Conservation (phyloP, 1,140 invertebrate species). For the Drosophila trapezifrons region DNA sequence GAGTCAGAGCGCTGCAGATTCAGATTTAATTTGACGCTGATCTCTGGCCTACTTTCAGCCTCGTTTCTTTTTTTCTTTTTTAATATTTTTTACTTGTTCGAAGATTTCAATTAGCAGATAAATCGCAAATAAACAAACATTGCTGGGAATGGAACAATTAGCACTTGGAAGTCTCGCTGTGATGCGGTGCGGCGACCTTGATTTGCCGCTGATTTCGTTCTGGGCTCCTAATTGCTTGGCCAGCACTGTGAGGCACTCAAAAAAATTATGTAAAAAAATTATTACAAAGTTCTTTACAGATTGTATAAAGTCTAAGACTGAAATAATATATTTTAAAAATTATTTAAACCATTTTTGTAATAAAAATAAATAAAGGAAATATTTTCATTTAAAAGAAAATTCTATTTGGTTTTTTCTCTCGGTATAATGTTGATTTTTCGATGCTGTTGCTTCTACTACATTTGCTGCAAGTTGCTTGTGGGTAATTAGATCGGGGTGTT, state of each 20-base stretch:
- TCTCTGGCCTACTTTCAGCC: slow-evolving; percentile 5
- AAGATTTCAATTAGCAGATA: slow-evolving; percentile 54
- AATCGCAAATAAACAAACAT: slow-evolving; percentile 26
- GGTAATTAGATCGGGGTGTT: slow-evolving; percentile 64
- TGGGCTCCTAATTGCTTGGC: slow-evolving; percentile 35
- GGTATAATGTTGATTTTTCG: slow-evolving; percentile 12
- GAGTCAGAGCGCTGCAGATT: neutral
- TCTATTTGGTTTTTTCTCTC: too few relatives aligned
- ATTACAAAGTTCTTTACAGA: too few relatives aligned
- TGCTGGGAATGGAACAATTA: slow-evolving; percentile 21
- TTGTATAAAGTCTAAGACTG: too few relatives aligned
- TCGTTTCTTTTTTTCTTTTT: neutral
- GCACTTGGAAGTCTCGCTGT: slow-evolving; percentile 15
- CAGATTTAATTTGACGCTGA: slow-evolving; percentile 11
- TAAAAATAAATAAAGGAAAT: too few relatives aligned
- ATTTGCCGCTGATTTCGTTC: slow-evolving; percentile 21
- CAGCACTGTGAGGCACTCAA: slow-evolving; percentile 15
- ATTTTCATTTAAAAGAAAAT: too few relatives aligned
- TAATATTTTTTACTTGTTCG: neutral
- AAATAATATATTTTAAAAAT: neutral
- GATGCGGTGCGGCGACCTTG: neutral
- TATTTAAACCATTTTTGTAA: neutral
- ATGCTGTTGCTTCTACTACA: slow-evolving; percentile 43
- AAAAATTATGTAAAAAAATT: neutral
- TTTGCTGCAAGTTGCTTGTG: slow-evolving; percentile 38